Evolutionary conservation across 2,113 vertebrate genomes (phyloP).

Genomic region (Cinclus mexicanus): DNA sequence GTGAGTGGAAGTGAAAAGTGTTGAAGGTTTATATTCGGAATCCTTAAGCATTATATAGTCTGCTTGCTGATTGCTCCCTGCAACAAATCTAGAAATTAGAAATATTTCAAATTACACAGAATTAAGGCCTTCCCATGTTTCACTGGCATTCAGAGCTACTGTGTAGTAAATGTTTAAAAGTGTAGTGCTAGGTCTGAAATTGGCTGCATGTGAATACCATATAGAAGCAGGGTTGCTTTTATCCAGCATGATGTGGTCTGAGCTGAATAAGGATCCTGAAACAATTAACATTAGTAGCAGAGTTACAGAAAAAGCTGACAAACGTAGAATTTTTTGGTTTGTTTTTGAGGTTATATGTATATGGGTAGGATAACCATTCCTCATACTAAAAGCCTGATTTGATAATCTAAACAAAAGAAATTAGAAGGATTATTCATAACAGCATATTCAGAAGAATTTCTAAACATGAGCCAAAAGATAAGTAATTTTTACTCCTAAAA

Average conservation of each 20-base stretch:
- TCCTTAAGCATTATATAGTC: neutral
- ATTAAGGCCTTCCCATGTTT: neutral
- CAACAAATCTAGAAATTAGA: neutral
- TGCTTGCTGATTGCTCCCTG: neutral
- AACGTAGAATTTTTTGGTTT: neutral
- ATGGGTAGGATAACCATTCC: neutral
- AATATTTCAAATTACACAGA: neutral
- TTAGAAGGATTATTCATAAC: neutral
- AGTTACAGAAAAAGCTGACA: neutral
- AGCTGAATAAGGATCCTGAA: neutral
- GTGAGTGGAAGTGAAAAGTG: conserved; percentile 56
- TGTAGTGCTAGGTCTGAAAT: neutral
- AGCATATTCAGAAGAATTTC: neutral
- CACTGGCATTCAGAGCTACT: neutral
- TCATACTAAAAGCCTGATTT: neutral
- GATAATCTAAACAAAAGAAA: neutral
- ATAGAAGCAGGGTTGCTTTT: neutral
- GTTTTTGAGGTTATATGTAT: neutral
- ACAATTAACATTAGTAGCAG: neutral
- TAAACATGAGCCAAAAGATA: neutral
- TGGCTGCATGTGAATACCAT: neutral
- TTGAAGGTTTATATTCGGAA: neutral
- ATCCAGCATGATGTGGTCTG: neutral
- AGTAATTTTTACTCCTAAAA: neutral
- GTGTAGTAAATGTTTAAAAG: neutral